phyloP scores from a whole-genome alignment of 2,797 vertebrate genomes.

The Enteromius argenteus region DNA sequence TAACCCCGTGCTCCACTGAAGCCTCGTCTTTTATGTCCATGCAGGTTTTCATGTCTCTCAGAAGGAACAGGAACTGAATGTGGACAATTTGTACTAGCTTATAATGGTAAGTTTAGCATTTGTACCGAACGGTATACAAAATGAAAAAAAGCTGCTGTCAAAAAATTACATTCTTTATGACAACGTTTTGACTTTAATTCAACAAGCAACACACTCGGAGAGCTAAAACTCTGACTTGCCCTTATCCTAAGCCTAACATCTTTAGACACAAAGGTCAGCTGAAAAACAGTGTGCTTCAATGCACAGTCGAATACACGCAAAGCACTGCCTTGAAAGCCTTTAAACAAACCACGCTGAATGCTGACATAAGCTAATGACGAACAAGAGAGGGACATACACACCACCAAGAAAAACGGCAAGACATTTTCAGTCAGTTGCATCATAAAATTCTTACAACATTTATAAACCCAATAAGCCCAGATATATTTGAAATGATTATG shows the following conservation, averaged over 20 bases:
- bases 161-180: neutral
- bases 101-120: neutral
- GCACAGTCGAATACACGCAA: constrained; percentile 32
- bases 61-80: constrained; percentile 14
- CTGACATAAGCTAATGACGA: neutral
- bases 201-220: constrained; percentile 12
- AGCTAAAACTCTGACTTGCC: constrained; percentile 48
- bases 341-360: neutral
- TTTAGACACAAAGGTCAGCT: constrained; percentile 59
- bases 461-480: neutral
- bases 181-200: constrained; percentile 33
- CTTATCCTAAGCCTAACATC: constrained; percentile 54
- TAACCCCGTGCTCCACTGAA: constrained; percentile 42
- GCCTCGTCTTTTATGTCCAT: constrained; percentile 40
- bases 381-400: neutral
- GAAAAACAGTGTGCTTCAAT: constrained; percentile 40
- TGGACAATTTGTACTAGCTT: neutral
- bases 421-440: constrained; percentile 2
- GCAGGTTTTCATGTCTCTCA: constrained; percentile 20
- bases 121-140: neutral
- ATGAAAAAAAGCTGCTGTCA: neutral
- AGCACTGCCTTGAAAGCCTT: constrained; percentile 17
- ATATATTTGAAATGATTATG: neutral
- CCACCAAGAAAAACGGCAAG: neutral
- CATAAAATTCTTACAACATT: neutral